Percentiles rank a stretch among this genome's conserved stretches.
Conservation (phyloP, 1,140 invertebrate genomes). For the Apis laboriosa region DNA sequence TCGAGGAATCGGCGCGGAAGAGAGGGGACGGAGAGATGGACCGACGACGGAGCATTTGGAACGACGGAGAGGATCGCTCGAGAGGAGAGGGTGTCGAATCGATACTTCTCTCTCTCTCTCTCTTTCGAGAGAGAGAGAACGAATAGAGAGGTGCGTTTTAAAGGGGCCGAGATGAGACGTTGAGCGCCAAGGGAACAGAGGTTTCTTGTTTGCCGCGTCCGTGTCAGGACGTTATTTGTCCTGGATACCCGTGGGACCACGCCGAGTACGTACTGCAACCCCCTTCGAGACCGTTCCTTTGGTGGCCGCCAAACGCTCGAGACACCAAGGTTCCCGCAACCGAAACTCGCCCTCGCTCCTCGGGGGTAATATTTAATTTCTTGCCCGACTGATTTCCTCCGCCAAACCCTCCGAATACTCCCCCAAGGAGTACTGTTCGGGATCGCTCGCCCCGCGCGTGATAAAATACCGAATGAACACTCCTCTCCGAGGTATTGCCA, state of each 20-base stretch:
- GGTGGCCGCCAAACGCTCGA: constrained; percentile 22
- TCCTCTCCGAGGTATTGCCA: constrained; percentile 36
- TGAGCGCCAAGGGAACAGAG: constrained; percentile 9
- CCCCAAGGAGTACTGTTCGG: constrained; percentile 48
- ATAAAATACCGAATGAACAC: constrained; percentile 61
- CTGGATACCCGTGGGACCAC: constrained; percentile 58
- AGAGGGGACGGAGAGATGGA: not conserved
- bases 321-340: constrained; percentile 37
- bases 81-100: constrained; percentile 23
- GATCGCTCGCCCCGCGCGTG: constrained; percentile 25
- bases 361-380: constrained; percentile 74
- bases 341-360: constrained; percentile 43
- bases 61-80: too few relatives aligned
- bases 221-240: constrained; percentile 68
- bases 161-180: constrained; percentile 37
- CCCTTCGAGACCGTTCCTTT: not conserved
- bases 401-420: constrained; percentile 49
- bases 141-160: constrained; percentile 40
- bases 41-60: not conserved
- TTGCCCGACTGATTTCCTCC: constrained; percentile 71
- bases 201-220: constrained; percentile 63
- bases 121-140: not conserved
- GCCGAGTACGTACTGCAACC: not conserved
- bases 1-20: not conserved
- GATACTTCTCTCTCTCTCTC: constrained; percentile 37